phyloP scores from a whole-genome alignment of 2,797 vertebrate species.

The Psittacula echo region DNA sequence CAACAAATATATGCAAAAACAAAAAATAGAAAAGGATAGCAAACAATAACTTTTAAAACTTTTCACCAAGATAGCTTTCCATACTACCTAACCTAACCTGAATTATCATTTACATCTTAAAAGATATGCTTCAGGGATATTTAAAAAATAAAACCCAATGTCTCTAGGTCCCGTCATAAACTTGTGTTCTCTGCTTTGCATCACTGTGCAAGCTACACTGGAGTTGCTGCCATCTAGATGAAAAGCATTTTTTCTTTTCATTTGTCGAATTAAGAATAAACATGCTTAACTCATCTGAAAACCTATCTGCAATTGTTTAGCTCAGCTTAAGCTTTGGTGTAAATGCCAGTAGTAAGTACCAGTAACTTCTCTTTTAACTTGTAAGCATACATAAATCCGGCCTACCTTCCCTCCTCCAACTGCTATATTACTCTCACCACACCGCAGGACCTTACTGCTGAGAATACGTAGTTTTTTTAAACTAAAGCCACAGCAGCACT shows the following conservation, averaged over 20 bases:
- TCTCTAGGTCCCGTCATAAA: not conserved
- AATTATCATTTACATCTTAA: not conserved
- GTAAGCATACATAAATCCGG: rapidly evolving
- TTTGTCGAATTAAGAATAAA: not conserved
- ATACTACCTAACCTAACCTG: not conserved
- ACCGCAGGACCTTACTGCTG: not conserved
- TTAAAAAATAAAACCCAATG: not conserved
- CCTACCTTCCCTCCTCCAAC: too few species aligned
- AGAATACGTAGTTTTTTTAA: rapidly evolving
- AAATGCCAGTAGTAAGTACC: rapidly evolving
- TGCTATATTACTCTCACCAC: not conserved
- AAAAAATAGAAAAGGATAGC: not conserved
- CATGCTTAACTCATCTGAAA: not conserved
- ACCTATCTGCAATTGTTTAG: not conserved
- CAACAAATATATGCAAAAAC: not conserved
- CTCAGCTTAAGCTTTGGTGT: not conserved
- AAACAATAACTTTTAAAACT: not conserved
- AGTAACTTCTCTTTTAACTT: not conserved
- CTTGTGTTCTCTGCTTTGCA: not conserved
- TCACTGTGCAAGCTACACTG: not conserved
- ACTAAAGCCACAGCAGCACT: not conserved
- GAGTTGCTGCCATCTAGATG: not conserved
- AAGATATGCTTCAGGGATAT: not conserved
- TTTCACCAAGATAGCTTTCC: not conserved
- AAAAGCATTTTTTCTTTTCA: not conserved